Base-by-base conservation (phyloP, 2,888 invertebrate genomes). In the Lysandra coridon region DNA sequence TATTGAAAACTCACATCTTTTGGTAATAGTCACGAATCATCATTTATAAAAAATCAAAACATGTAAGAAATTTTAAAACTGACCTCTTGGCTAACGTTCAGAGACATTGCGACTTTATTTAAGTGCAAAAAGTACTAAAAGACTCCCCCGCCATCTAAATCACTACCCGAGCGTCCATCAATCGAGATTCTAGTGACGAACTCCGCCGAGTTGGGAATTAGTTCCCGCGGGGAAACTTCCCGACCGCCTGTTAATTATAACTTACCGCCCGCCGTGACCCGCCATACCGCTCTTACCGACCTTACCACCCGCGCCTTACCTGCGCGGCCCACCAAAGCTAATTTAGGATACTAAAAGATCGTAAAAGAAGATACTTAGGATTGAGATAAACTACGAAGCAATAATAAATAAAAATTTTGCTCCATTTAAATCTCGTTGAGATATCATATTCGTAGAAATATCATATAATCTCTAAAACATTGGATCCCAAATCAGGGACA, bases 221-320 rank as follows among this genome's bases (percentile, higher is more conserved):
- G 33, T 69, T 69, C 33, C 33, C 33, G 33, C 5, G 14, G 69
- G 23, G 5, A 69, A 69, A 69, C 33, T 69, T 69, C 6, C 17
- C 69, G 69, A 4, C 14, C 12, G 33, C 37, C 33, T 69, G 69
- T 69, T 69, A 69, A 69, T 69, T 69, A 69, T 69, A 69, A 37
- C 14, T 69, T 69, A 4, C 14, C 62, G 62, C 62, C 7, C 62
- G 23, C 62, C 23, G 62, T 62, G 62, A 62, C 53, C 4, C 53
- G 53, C 53, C 14, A 14, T 53, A 53, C 14, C 23, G 12, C 10
- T 3, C 30, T 23, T 30, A 30, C 10, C 53, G 14, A 53, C 53
- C 53, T 14, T 17, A 53, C 53, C 62, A 10, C 30, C 12, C 10
- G 30, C 64, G 64, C 12, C 30, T 30, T 30, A 7, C 64, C 23